phyloP scores from a whole-genome alignment of 2,113 vertebrate genomes.

The Nesoenas mayeri region DNA sequence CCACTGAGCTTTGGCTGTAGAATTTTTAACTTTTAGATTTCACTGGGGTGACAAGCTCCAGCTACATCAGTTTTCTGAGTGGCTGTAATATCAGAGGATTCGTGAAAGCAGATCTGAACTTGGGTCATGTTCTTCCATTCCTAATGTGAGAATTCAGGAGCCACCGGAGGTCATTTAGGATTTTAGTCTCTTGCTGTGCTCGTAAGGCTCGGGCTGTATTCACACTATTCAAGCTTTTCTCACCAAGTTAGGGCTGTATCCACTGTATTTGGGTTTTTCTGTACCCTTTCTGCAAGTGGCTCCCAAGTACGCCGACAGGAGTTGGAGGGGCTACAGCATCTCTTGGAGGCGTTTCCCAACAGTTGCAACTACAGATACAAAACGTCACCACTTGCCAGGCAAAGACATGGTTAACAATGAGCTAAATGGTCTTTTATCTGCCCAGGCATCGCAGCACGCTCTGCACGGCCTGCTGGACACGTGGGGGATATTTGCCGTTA shows the following conservation, averaged over 20 bases:
- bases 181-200: not conserved
- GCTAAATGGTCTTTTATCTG: not conserved
- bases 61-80: not conserved
- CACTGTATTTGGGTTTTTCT: not conserved
- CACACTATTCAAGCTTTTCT: not conserved
- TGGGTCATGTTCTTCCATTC: not conserved
- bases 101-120: not conserved
- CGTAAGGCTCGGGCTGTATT: not conserved
- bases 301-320: accelerated
- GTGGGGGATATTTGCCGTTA: not conserved
- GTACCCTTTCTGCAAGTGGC: not conserved
- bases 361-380: accelerated
- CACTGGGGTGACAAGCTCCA: not conserved
- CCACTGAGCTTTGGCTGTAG: not conserved
- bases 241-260: not conserved
- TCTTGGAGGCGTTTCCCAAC: not conserved
- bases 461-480: not conserved
- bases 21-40: not conserved
- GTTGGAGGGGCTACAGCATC: not conserved
- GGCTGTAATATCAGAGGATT: not conserved
- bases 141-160: not conserved
- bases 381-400: not conserved
- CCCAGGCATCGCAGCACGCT: not conserved
- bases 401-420: accelerated
- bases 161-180: not conserved